Evolutionary conservation across 2,888 invertebrate species (phyloP).

Genomic region (Dilophus febrilis): DNA sequence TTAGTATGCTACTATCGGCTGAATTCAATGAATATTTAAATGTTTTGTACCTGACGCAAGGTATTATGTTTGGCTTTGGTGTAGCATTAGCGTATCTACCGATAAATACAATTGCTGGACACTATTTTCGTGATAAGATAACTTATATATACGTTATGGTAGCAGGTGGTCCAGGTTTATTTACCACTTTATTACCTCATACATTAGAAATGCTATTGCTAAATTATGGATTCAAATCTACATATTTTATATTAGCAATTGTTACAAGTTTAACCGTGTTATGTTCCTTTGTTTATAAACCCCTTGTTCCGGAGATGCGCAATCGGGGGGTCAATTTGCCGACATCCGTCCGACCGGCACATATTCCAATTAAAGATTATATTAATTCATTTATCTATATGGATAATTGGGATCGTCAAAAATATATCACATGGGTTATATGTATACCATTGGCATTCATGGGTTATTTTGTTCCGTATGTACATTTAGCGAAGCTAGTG

Average conservation of each 20-base stretch:
- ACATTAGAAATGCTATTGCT: slow-evolving; percentile 44
- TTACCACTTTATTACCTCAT: slow-evolving; percentile 65
- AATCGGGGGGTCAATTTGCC: too few species aligned
- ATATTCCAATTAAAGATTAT: slow-evolving; percentile 26
- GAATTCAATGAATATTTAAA: slow-evolving; percentile 50
- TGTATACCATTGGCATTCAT: slow-evolving; percentile 71
- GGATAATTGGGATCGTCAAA: slow-evolving; percentile 63
- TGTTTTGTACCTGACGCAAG: slow-evolving; percentile 70
- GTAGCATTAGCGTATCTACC: slow-evolving; percentile 76
- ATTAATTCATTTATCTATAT: slow-evolving; percentile 35
- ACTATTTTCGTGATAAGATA: slow-evolving; percentile 73
- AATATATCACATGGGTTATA: slow-evolving; percentile 71
- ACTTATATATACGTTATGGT: slow-evolving; percentile 83
- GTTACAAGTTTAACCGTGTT: slow-evolving; percentile 53
- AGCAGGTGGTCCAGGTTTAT: slow-evolving; percentile 76
- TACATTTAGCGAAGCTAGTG: slow-evolving; percentile 70
- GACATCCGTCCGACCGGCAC: too few species aligned
- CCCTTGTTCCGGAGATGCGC: slow-evolving; percentile 31
- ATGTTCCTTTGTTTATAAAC: slow-evolving; percentile 60
- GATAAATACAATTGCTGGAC: slow-evolving; percentile 77
- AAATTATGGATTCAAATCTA: slow-evolving; percentile 41
- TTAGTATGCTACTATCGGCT: slow-evolving; percentile 66
- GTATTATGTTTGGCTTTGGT: slow-evolving; percentile 75
- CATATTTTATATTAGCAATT: slow-evolving; percentile 46
- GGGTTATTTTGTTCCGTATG: slow-evolving; percentile 85